These are phyloP conservation scores for Zonotrichia leucophrys DNA, from an alignment of 2,113 vertebrate genomes.

Conservation along the genomic window DNA sequence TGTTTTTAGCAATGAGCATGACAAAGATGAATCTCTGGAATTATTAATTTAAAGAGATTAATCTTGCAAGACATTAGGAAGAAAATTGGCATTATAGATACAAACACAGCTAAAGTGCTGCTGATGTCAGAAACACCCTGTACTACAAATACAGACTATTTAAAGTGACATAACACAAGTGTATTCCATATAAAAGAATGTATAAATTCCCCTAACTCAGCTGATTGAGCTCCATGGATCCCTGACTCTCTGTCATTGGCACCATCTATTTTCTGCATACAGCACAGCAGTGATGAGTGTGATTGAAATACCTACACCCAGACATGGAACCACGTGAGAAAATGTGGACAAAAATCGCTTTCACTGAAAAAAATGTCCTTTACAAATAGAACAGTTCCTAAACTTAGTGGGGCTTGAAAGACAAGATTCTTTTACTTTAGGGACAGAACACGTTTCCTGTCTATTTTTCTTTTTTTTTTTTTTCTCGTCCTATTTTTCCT, in stretches of 20 bases:
- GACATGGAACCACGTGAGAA: not conserved
- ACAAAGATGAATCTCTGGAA: not conserved
- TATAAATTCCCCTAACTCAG: not conserved
- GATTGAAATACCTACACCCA: not conserved
- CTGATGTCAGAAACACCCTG: not conserved
- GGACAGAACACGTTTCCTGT: rapidly evolving
- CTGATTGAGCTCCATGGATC: not conserved
- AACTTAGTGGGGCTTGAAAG: not conserved
- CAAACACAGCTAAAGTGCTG: not conserved
- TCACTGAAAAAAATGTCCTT: not conserved
- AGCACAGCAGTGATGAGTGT: not conserved
- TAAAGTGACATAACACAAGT: not conserved
- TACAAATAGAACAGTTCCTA: not conserved
- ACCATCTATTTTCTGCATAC: constrained; percentile 27
- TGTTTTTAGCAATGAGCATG: not conserved
- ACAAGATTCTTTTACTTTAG: not conserved
- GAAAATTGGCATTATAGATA: not conserved
- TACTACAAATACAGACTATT: not conserved
- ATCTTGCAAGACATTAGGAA: not conserved
- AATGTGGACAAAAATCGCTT: not conserved
- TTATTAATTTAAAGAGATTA: not conserved
- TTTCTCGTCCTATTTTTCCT: not conserved
- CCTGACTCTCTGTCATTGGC: not conserved
- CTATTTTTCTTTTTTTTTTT: not conserved
- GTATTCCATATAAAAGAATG: not conserved